phyloP scores from a whole-genome alignment of 2,797 vertebrate species.

The Pseudotriccus pelzelni region DNA sequence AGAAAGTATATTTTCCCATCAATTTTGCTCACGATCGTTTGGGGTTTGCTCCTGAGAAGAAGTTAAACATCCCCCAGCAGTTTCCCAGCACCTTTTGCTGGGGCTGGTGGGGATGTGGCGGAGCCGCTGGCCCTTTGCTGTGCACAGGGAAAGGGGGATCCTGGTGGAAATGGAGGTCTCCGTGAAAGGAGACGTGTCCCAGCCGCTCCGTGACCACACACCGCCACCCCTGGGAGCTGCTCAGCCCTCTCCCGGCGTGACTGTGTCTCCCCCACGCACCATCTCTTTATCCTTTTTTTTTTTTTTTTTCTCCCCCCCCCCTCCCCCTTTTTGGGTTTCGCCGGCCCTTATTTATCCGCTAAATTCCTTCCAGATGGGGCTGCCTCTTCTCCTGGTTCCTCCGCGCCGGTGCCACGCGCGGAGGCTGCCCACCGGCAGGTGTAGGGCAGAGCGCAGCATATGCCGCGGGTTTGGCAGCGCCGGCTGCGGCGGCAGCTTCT shows the following conservation, averaged over 20 bases:
- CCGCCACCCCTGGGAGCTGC: rapidly evolving
- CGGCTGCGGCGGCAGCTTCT: slow-evolving; percentile 77
- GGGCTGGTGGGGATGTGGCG: background rate
- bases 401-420: slow-evolving; percentile 67
- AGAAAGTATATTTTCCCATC: background rate
- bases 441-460: slow-evolving; percentile 83
- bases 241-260: rapidly evolving
- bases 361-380: slow-evolving; percentile 31
- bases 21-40: background rate
- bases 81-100: background rate
- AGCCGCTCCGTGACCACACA: rapidly evolving
- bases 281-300: background rate
- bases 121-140: background rate
- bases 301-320: no score
- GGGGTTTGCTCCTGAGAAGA: background rate
- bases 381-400: slow-evolving; percentile 73
- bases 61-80: background rate
- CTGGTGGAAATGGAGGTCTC: background rate
- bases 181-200: rapidly evolving
- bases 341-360: background rate
- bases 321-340: background rate
- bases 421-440: slow-evolving; percentile 82
- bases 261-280: rapidly evolving
- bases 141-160: rapidly evolving
- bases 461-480: slow-evolving; percentile 79